Conservation (phyloP, 2,113 vertebrate genomes). For the Sceloporus undulatus region DNA sequence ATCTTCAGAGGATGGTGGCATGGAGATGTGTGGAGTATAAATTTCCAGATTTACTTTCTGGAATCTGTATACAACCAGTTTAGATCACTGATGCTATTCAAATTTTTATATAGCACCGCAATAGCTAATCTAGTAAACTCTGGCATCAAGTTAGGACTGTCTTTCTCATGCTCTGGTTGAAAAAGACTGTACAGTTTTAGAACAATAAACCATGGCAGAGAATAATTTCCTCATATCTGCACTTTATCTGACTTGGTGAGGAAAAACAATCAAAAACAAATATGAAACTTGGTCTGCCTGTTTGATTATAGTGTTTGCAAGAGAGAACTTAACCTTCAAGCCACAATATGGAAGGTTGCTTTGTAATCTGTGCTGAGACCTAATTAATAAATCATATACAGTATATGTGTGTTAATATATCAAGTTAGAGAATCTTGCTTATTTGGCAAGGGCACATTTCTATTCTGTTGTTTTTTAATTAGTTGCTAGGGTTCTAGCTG, state of each 20-base stretch:
- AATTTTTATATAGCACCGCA: conserved; percentile 2
- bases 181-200: conserved; percentile 24
- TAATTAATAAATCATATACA: not conserved
- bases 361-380: conserved; percentile 15
- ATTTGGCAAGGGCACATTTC: not conserved
- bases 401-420: not conserved
- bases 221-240: conserved; percentile 32
- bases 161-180: conserved; percentile 8
- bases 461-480: not conserved
- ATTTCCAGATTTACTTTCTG: not conserved
- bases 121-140: not conserved
- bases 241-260: conserved; percentile 68
- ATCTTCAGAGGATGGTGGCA: too few species aligned
- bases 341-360: conserved; percentile 21
- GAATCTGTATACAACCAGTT: not conserved
- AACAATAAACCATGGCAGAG: conserved; percentile 31
- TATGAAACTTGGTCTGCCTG: conserved; percentile 50
- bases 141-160: not conserved
- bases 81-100: not conserved
- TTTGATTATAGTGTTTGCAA: conserved; percentile 54
- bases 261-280: conserved; percentile 42
- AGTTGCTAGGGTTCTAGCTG: not conserved
- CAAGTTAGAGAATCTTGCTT: conserved; percentile 20
- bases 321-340: conserved; percentile 64
- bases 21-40: not conserved